Evolutionary conservation across 2,797 vertebrate genomes (phyloP).

Genomic region (Ibycter americanus): DNA sequence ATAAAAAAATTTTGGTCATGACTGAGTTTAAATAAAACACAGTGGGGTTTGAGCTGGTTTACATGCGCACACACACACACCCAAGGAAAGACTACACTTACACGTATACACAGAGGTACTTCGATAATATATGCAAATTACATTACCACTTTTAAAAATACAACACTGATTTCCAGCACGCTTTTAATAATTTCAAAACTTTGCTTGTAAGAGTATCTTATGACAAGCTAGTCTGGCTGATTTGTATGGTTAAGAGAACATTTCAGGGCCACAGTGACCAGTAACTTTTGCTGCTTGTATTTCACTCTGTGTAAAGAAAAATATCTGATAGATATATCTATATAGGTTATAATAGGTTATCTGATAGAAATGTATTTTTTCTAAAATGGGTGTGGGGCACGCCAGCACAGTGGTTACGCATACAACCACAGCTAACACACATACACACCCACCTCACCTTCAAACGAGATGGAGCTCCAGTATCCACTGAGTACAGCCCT

Average conservation of each 20-base stretch:
- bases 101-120: background rate
- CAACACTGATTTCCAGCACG: fast-evolving
- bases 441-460: background rate
- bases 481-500: fast-evolving
- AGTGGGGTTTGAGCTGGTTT: background rate
- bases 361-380: background rate
- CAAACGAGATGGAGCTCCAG: background rate
- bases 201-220: background rate
- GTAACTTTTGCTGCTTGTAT: background rate
- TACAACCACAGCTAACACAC: background rate
- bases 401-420: background rate
- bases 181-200: background rate
- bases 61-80: background rate
- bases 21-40: background rate
- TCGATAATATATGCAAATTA: background rate
- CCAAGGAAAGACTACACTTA: background rate
- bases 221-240: background rate
- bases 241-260: background rate
- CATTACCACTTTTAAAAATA: background rate
- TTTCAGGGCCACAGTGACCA: background rate
- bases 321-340: no score
- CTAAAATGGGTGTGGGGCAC: background rate
- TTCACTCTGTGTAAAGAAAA: background rate
- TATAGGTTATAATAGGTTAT: no score
- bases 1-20: background rate